These are phyloP conservation scores for Prenolepis imparis DNA, from an alignment of 2,888 invertebrate genomes.

Conservation along the genomic window DNA sequence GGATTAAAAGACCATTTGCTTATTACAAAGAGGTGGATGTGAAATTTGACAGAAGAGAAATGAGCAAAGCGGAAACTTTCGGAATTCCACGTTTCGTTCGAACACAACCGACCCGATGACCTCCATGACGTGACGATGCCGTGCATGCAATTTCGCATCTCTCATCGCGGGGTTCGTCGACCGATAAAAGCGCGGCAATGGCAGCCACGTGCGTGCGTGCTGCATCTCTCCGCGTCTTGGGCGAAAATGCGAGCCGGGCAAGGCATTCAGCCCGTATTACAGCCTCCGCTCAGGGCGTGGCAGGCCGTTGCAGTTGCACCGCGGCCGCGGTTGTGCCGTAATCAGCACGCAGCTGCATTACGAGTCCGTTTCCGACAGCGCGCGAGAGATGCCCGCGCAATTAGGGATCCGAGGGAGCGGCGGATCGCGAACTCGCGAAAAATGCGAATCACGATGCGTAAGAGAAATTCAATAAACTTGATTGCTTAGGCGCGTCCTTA, in stretches of 20 bases:
- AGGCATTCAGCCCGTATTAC: background rate
- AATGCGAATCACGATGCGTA: background rate
- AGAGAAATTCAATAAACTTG: background rate
- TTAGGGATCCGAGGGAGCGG: slow-evolving; percentile 1
- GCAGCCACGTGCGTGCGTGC: slow-evolving; percentile 36
- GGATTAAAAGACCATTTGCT: background rate
- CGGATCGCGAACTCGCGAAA: background rate
- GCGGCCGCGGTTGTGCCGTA: background rate
- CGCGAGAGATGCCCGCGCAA: background rate
- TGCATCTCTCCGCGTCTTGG: background rate
- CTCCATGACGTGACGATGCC: slow-evolving; percentile 34
- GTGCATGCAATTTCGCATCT: slow-evolving; percentile 53
- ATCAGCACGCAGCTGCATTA: slow-evolving; percentile 7
- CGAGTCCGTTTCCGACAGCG: background rate
- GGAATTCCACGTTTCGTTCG: background rate
- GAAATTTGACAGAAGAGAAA: background rate
- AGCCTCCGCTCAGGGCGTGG: background rate
- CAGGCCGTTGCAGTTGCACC: background rate
- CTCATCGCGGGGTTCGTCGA: slow-evolving; percentile 64
- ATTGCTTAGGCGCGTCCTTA: background rate
- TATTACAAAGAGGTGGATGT: background rate
- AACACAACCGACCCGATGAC: background rate
- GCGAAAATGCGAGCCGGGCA: slow-evolving; percentile 12
- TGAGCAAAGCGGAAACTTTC: background rate
- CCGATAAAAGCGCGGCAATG: slow-evolving; percentile 53